Percentiles rank a stretch among this genome's conserved stretches.
These are phyloP conservation scores for Calliopum simillimum DNA, from an alignment of 2,888 invertebrate genomes.

Conservation along the genomic window DNA sequence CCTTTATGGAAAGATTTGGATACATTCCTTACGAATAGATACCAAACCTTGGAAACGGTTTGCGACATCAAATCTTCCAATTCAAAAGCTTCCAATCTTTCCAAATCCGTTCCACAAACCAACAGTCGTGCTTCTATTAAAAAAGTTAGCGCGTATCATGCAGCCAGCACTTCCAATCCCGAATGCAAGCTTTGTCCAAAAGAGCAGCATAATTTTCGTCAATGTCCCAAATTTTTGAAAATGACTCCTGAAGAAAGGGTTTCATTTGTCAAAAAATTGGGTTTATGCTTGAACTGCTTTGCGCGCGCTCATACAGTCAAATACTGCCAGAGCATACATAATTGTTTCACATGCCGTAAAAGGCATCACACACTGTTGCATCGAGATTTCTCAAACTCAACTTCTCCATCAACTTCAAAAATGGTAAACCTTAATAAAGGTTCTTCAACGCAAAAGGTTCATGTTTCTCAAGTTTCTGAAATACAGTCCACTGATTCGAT, in stretches of 20 bases:
- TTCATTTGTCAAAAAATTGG: constrained; percentile 2
- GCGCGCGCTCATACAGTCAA: constrained; percentile 5
- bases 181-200: constrained; percentile 31
- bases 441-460: neutral
- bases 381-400: neutral
- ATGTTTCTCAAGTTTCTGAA: neutral
- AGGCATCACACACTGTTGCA: constrained; percentile 30
- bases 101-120: neutral
- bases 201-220: constrained; percentile 35
- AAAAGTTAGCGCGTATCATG: constrained; percentile 9
- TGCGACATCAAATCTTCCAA: constrained; percentile 11
- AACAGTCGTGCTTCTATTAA: neutral
- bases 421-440: neutral
- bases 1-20: constrained; percentile 34
- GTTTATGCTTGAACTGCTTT: constrained; percentile 22
- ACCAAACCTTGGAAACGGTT: constrained; percentile 21
- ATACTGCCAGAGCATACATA: constrained; percentile 15
- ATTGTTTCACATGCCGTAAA: constrained; percentile 21
- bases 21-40: constrained; percentile 29
- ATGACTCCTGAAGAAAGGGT: constrained; percentile 16
- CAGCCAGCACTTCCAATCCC: neutral
- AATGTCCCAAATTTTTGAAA: constrained; percentile 32
- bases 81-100: too few relatives aligned
- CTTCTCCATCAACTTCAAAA: neutral
- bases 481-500: constrained; percentile 21